Percentiles rank a stretch among this genome's conserved stretches.
phyloP scores from a whole-genome alignment of 2,113 vertebrate species.

The Alaudala cheleensis region DNA sequence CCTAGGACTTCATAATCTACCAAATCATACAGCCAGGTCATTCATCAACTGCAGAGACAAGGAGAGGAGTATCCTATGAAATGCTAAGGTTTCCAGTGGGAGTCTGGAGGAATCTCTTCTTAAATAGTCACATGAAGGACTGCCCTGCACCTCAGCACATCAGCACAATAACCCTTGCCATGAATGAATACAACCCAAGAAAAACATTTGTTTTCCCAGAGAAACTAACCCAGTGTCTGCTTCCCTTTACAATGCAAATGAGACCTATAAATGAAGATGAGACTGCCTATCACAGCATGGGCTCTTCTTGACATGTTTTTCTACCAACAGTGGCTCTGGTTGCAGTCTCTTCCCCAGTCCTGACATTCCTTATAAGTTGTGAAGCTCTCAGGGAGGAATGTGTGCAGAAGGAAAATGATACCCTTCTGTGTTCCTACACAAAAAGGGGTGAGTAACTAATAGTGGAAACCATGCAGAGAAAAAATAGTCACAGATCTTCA shows the following conservation, averaged over 20 bases:
- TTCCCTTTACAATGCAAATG: neutral
- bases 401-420: neutral
- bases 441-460: neutral
- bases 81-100: neutral
- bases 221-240: neutral
- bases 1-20: neutral
- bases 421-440: neutral
- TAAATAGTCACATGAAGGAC: neutral
- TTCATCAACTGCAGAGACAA: neutral
- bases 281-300: neutral
- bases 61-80: neutral
- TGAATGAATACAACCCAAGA: neutral
- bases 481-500: neutral
- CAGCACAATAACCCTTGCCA: neutral
- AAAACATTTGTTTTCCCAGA: neutral
- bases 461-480: neutral
- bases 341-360: neutral
- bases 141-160: neutral
- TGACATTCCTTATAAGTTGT: neutral
- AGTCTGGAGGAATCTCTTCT: neutral
- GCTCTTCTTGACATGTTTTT: neutral
- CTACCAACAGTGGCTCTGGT: fast-evolving
- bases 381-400: neutral
- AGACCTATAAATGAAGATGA: neutral
- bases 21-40: neutral